phyloP scores from a whole-genome alignment of 2,113 vertebrate genomes.

The Naja naja region DNA sequence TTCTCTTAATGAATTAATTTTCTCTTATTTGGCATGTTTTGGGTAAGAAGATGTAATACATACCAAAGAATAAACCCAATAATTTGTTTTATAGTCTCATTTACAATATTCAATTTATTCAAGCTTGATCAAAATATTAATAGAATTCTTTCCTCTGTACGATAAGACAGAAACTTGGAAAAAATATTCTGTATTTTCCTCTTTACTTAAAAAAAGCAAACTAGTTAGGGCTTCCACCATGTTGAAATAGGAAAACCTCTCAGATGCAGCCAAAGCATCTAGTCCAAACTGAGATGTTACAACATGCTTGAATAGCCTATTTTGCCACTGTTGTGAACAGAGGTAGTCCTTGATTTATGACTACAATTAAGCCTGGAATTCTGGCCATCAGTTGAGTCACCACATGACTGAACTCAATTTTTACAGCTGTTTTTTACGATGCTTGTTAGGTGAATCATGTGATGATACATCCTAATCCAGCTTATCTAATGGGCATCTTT shows the following conservation, averaged over 20 bases:
- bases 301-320: not conserved
- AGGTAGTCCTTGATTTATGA: not conserved
- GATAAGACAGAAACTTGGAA: slow-evolving; percentile 9
- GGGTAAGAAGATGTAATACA: not conserved
- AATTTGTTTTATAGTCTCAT: slow-evolving; percentile 1
- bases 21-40: not conserved
- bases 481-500: not conserved
- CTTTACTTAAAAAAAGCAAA: not conserved
- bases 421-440: not conserved
- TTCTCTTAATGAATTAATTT: slow-evolving; percentile 12
- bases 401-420: not conserved
- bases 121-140: slow-evolving; percentile 21
- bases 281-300: not conserved
- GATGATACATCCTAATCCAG: not conserved
- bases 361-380: not conserved
- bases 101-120: slow-evolving; percentile 19
- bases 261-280: not conserved
- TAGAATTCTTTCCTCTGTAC: slow-evolving; percentile 8
- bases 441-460: not conserved
- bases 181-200: slow-evolving; percentile 25
- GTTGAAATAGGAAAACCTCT: not conserved
- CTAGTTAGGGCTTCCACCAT: not conserved
- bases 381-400: not conserved
- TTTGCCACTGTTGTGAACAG: not conserved
- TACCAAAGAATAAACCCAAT: not conserved